Percentiles rank a stretch among this genome's conserved stretches.
Conservation (phyloP, 2,113 vertebrate species). For the Phalacrocorax carbo region DNA sequence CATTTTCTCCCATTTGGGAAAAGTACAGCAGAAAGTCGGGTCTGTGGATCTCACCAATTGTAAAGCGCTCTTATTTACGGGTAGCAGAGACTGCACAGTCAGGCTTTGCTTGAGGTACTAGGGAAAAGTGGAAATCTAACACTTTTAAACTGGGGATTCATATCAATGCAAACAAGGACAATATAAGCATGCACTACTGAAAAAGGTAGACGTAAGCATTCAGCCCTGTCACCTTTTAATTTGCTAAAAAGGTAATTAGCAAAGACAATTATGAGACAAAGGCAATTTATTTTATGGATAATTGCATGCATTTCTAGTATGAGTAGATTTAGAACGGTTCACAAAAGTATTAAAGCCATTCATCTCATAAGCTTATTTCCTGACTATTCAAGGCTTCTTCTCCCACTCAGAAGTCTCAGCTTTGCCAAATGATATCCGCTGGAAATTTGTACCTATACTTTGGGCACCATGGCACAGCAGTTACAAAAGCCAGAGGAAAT, state of each 20-base stretch:
- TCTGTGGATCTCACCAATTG: background rate
- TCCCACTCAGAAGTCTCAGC: background rate
- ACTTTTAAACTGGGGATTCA: background rate
- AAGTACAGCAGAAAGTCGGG: background rate
- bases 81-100: background rate
- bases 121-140: background rate
- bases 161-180: background rate
- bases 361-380: background rate
- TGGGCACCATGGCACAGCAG: background rate
- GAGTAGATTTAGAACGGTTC: background rate
- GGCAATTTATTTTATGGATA: conserved; percentile 1
- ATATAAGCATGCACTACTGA: background rate
- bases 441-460: background rate
- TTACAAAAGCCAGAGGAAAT: background rate
- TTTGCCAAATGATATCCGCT: background rate
- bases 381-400: background rate
- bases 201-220: background rate
- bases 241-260: conserved; percentile 19
- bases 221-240: conserved; percentile 25
- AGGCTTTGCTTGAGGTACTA: background rate
- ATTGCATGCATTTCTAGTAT: background rate
- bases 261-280: conserved; percentile 13
- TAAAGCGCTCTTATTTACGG: background rate
- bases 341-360: conserved; percentile 8
- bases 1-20: background rate